These are phyloP conservation scores for Oreochromis aureus DNA, from an alignment of 2,113 vertebrate species.

Conservation along the genomic window DNA sequence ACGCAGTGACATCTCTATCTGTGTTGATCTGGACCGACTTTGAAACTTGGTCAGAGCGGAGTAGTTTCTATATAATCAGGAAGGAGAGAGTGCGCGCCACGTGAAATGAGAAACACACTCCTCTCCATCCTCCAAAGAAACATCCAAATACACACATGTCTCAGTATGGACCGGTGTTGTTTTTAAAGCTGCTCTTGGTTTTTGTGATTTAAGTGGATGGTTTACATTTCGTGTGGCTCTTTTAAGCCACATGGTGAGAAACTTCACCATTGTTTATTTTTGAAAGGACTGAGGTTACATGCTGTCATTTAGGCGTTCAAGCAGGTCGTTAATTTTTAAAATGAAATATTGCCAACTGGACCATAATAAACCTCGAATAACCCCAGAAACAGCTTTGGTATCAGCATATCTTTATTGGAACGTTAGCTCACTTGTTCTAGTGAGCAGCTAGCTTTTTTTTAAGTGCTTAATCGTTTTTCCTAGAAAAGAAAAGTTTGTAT, in stretches of 20 bases:
- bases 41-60: slow-evolving; percentile 9
- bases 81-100: background rate
- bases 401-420: background rate
- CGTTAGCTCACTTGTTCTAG: background rate
- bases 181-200: slow-evolving; percentile 11
- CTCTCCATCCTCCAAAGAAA: background rate
- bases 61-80: slow-evolving; percentile 23
- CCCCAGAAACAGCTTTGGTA: background rate
- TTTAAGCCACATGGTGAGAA: background rate
- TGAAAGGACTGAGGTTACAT: background rate
- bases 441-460: background rate
- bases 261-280: slow-evolving; percentile 20
- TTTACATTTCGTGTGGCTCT: slow-evolving; percentile 16
- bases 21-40: slow-evolving; percentile 28
- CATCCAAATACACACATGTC: background rate
- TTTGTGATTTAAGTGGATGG: slow-evolving; percentile 9
- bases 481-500: background rate
- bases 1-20: slow-evolving; percentile 30
- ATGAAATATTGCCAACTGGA: background rate
- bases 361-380: background rate
- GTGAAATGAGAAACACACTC: background rate
- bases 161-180: background rate
- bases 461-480: background rate
- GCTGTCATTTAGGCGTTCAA: background rate
- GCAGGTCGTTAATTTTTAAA: background rate